These are phyloP conservation scores for Hoplias malabaricus DNA, from an alignment of 2,113 vertebrate genomes.

Conservation along the genomic window DNA sequence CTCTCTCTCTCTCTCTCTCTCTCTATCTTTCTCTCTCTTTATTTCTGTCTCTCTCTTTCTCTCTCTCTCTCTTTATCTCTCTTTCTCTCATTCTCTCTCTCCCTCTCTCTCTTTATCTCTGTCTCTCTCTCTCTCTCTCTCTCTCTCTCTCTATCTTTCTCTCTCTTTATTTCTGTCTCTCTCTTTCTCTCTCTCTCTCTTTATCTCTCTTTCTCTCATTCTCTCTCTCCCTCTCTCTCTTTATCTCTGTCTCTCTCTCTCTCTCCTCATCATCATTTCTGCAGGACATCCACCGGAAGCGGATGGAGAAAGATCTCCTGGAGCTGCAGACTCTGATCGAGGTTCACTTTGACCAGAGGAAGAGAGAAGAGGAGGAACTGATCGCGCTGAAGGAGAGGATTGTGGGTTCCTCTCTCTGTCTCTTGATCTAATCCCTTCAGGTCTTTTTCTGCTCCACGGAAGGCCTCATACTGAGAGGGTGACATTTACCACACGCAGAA, in stretches of 20 bases:
- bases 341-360: slow-evolving; percentile 89
- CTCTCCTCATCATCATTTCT: background rate
- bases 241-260: background rate
- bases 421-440: background rate
- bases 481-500: too few species aligned
- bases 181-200: background rate
- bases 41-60: too few species aligned
- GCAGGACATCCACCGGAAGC: slow-evolving; percentile 96
- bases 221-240: background rate
- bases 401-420: slow-evolving; percentile 65
- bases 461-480: too few species aligned
- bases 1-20: background rate
- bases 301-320: slow-evolving; percentile 93
- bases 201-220: background rate
- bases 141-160: background rate
- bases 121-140: background rate
- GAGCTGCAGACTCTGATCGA: slow-evolving; percentile 95
- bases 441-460: background rate
- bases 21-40: background rate
- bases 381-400: slow-evolving; percentile 91
- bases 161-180: too few species aligned
- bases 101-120: too few species aligned
- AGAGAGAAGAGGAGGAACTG: slow-evolving; percentile 94
- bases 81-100: background rate
- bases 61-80: background rate